Base-by-base conservation (phyloP, 2,888 invertebrate genomes). In the Spisula subtruncata region DNA sequence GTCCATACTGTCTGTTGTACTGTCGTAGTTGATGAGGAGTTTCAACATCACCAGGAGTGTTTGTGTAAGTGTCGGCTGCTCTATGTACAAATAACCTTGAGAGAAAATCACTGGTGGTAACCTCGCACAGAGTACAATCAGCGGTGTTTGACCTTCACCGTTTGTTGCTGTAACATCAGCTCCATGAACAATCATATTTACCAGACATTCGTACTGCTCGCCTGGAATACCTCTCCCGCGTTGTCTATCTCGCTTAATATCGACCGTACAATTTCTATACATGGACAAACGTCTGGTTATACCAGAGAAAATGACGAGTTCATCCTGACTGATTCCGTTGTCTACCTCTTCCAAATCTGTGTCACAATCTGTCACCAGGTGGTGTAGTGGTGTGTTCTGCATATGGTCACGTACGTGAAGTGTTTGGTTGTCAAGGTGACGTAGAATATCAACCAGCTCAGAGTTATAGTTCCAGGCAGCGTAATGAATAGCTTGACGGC, bases 381-480 rank as follows among this genome's bases (percentile, higher is more conserved):
- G 81, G 86, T 92, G 92, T 29, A 92, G 56, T 25, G 92, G 91
- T 0, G 92, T 90, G 29, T 90, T 87, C 18, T 90, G 89, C 5
- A 85, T 86, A 14, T 89, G 85, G 80, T 92, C 92, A 71, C 66
- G 84, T 0, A 51, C 82, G 18, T 91, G 90, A 1, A 92, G 25
- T 25, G 46, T 81, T 0, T 82, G 54, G 35, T 46, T 81, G 75
- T 75, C 71, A 79, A 82, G 85, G 16, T 60, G 41, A 41, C 85
- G 66, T 12, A 91, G 82, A 60, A 81, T 54, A 18, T 87, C 41
- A 6, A 92, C 88, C 35, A 91, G 29, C 18, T 82, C 56, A 29
- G 66, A 29, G 71, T 91, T 92, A 51, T 90, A 91, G 83, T 90
- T 92, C 90, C 91, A 91, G 1, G 91, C 91, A 12, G 92, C 92